These are phyloP conservation scores for Leucoptera coffeella DNA, from an alignment of 2,888 invertebrate genomes.

Conservation along the genomic window DNA sequence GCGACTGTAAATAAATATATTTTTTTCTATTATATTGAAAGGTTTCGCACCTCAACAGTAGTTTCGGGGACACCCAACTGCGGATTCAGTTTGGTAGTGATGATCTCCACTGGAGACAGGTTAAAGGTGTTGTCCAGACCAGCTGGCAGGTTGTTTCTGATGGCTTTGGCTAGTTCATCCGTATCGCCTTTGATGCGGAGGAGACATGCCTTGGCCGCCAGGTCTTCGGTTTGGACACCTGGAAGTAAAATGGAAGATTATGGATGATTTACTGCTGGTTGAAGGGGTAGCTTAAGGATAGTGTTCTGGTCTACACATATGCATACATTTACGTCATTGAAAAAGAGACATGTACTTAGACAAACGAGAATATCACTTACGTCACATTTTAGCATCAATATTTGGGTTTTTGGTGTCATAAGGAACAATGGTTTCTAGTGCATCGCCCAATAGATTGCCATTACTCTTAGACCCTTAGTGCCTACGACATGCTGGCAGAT, in stretches of 20 bases:
- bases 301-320: slow-evolving; percentile 15
- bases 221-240: slow-evolving; percentile 25
- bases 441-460: too few relatives aligned
- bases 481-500: too few relatives aligned
- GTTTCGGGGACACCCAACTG: slow-evolving; percentile 28
- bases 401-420: too few relatives aligned
- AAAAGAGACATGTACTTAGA: too few relatives aligned
- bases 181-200: slow-evolving; percentile 19
- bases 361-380: too few relatives aligned
- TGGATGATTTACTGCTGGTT: too few relatives aligned
- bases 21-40: too few relatives aligned
- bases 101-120: slow-evolving; percentile 25
- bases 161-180: slow-evolving; percentile 18
- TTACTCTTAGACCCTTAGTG: too few relatives aligned
- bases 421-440: too few relatives aligned
- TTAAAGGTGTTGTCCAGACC: slow-evolving; percentile 34
- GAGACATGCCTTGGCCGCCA: slow-evolving; percentile 21
- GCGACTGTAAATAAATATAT: too few relatives aligned
- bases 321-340: background rate
- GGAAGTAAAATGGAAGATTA: background rate
- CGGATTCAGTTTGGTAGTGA: slow-evolving; percentile 20
- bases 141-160: slow-evolving; percentile 24
- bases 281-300: too few relatives aligned
- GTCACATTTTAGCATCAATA: too few relatives aligned
- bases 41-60: slow-evolving; percentile 24